Evolutionary conservation across 2,888 invertebrate species (phyloP), one percentile per base, ranked within the genome.

Genomic region (Sarcophaga subvicina): DNA sequence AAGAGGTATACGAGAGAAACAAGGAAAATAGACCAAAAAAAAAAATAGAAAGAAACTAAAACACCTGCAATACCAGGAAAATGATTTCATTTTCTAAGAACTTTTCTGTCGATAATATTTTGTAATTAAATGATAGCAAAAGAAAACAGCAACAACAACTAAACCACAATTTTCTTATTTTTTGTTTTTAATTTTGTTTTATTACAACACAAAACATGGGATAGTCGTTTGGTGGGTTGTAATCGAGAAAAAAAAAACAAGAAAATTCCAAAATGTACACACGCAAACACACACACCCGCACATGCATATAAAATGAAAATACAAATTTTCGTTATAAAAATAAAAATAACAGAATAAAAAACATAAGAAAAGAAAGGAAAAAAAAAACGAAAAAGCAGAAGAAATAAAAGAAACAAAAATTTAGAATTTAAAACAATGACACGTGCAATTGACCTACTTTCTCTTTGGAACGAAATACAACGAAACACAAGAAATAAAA

Each of bases 381-480:
- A 6, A 37, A 37, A 6, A 37, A 37, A 37, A 37, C 37, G 37
- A 37, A 37, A 37, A 10, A 37, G 37, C 37, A 37, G 8, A 54
- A 17, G 17, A 17, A 14, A 54, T 54, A 54, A 54, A 12, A 54
- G 17, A 17, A 54, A 54, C 54, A 82, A 69, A 67, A 80, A 49
- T 49, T 73, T 66, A 70, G 80, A 77, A 82, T 72, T 59, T 54
- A 77, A 72, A 77, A 67, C 76, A 85, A 77, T 83, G 85, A 73
- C 91, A 91, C 92, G 91, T 91, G 91, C 91, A 92, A 91, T 91
- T 91, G 91, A 91, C 91, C 92, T 90, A 91, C 91, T 92, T 91
- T 91, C 92, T 90, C 92, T 91, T 25, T 90, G 89, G 37, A 37
- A 37, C 37, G 37, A 37, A 37, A 37, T 37, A 37, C 37, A 37